phyloP scores from a whole-genome alignment of 2,797 vertebrate genomes.

The Pitangus sulphuratus region DNA sequence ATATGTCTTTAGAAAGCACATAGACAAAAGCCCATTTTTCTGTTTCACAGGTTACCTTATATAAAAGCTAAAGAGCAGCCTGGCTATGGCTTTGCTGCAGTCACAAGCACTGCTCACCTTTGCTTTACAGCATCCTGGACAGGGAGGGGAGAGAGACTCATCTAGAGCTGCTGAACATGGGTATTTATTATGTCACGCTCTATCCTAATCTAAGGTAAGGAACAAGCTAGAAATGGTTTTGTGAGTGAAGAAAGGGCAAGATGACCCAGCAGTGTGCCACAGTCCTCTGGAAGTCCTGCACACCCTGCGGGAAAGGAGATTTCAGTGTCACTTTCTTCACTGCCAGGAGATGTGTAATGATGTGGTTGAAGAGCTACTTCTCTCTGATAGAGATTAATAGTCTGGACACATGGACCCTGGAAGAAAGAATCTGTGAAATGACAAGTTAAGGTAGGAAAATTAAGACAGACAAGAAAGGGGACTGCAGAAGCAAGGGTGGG shows the following conservation, averaged over 20 bases:
- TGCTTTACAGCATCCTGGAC: background rate
- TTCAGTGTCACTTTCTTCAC: accelerated
- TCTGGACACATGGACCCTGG: accelerated
- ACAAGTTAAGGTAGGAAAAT: background rate
- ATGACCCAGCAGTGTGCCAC: background rate
- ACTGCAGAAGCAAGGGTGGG: background rate
- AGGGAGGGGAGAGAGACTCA: background rate
- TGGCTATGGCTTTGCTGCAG: background rate
- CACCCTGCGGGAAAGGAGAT: background rate
- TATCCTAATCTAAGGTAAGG: background rate
- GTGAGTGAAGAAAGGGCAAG: background rate
- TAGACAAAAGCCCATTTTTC: background rate
- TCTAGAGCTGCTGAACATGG: background rate
- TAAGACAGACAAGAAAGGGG: background rate
- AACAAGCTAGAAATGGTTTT: background rate
- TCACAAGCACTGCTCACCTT: background rate
- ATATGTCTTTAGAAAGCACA: background rate
- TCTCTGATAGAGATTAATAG: background rate
- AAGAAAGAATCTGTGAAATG: background rate
- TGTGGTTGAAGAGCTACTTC: background rate
- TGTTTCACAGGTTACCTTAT: background rate
- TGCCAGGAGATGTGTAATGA: accelerated
- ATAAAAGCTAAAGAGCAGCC: background rate
- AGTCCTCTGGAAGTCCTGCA: background rate
- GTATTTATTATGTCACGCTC: background rate